These are phyloP conservation scores for Julus scandinavius DNA, from an alignment of 2,888 invertebrate species.

Conservation along the genomic window DNA sequence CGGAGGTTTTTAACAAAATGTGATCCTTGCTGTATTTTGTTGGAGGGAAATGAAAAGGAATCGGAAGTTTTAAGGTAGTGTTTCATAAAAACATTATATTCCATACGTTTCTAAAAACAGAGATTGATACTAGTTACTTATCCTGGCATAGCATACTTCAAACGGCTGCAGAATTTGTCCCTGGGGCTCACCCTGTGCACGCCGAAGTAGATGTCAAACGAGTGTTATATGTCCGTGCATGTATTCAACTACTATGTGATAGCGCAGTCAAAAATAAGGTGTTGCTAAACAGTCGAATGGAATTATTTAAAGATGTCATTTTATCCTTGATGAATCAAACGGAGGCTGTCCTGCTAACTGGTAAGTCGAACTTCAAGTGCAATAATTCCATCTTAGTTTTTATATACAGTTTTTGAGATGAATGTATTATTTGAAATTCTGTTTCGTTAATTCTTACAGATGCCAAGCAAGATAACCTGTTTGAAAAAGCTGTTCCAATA, in stretches of 20 bases:
- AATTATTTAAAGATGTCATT: slow-evolving; percentile 59
- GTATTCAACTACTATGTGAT: slow-evolving; percentile 71
- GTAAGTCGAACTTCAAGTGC: slow-evolving; percentile 56
- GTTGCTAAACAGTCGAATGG: slow-evolving; percentile 57
- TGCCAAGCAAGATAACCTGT: slow-evolving; percentile 45
- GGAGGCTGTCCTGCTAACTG: slow-evolving; percentile 63
- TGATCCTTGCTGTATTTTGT: slow-evolving; percentile 76
- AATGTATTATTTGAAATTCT: too few relatives aligned
- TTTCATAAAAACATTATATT: not conserved
- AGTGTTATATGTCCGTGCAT: slow-evolving; percentile 72
- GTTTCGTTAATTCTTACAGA: slow-evolving; percentile 47
- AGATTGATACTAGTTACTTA: not conserved
- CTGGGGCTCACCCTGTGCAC: slow-evolving; percentile 66
- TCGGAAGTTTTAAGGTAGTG: slow-evolving; percentile 63
- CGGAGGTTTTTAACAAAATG: slow-evolving; percentile 81
- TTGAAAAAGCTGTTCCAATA: slow-evolving; percentile 51
- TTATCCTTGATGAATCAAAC: slow-evolving; percentile 64
- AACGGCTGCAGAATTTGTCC: slow-evolving; percentile 72
- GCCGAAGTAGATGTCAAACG: slow-evolving; percentile 70
- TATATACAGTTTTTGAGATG: too few relatives aligned
- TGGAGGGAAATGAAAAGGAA: slow-evolving; percentile 63
- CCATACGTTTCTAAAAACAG: not conserved
- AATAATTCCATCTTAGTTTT: not conserved
- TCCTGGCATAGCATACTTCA: slow-evolving; percentile 71
- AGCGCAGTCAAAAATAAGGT: slow-evolving; percentile 61